phyloP scores from a whole-genome alignment of 2,113 vertebrate species.

The Microcebus ravelobensis region DNA sequence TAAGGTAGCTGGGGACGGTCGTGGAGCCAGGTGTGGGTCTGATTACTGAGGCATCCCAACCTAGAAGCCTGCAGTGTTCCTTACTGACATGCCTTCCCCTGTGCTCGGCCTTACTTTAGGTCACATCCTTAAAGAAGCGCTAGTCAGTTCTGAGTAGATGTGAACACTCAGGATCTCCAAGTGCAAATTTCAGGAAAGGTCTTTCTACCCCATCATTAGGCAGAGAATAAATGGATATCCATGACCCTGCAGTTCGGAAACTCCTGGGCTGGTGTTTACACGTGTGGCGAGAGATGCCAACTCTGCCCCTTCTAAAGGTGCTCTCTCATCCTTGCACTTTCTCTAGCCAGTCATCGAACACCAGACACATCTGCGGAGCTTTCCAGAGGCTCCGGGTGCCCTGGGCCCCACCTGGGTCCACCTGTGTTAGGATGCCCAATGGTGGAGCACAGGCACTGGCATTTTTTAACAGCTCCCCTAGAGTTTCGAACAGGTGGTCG shows the following conservation, averaged over 20 bases:
- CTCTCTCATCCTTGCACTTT: background rate
- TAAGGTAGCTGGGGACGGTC: background rate
- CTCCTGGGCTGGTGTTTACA: background rate
- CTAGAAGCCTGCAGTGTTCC: background rate
- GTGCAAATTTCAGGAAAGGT: background rate
- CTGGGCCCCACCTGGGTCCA: background rate
- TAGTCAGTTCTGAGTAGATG: background rate
- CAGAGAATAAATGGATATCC: background rate
- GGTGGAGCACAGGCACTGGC: background rate
- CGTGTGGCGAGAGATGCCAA: fast-evolving
- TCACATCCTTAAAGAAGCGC: background rate
- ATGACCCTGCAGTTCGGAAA: background rate
- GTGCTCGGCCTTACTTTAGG: background rate
- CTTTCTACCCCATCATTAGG: background rate
- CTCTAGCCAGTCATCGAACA: background rate
- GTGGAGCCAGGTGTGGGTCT: background rate
- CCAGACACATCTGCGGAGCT: background rate
- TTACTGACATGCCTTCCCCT: background rate
- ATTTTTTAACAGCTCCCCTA: background rate
- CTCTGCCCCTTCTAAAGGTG: background rate
- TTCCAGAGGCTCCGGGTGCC: background rate
- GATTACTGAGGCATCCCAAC: background rate
- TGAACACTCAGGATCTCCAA: background rate
- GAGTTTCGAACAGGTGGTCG: constrained; percentile 9
- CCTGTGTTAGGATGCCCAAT: background rate